Base-by-base conservation (phyloP, 2,113 vertebrate species). In the Hypanus sabinus region DNA sequence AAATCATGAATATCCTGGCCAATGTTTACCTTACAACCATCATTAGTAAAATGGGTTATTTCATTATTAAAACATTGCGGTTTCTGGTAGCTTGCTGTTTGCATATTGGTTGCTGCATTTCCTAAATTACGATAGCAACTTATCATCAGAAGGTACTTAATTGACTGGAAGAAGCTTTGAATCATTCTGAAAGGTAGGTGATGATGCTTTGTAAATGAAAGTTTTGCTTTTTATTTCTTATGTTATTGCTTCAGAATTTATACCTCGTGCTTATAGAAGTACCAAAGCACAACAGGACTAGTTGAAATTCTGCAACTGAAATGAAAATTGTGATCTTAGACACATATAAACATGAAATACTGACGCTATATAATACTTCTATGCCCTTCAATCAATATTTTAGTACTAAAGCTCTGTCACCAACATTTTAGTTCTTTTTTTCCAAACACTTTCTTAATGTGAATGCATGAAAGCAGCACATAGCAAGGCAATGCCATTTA, bases 261-360 rank as follows among this genome's bases (percentile, higher is more conserved):
- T 70, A 68, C 22, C 22, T 36, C 68, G 46, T 93, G 38, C 73
- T 93, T 93, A 38, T 36, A 75, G 38, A 73, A 75, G 20, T 73
- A 75, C 36, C 68, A 55, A 46, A 70, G 91, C 91, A 93, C 22
- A 75, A 46, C 91, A 38, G 24, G 9, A 22, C 68, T 93, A 38
- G 36, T 71, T 93, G 68, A 22, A 93, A 46, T 46, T 55, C 68
- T 75, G 27, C 33, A 75, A 93, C 27, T 55, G 38, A 93, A 73
- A 75, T 75, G 38, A 75, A 93, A 93, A 93, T 71, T 93, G 68
- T 71, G 33, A 93, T 73, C 70, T 73, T 93, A 70, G 70, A 93
- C 91, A 55, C 70, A 55, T 24, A 92, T 92, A 93, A 93, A 73
- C 68, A 93, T 93, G 68, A 93, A 93, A 71, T 55, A 93, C 70